A percentile compares a stretch with the other conserved stretches of the same genome.
Conservation (phyloP, 2,113 vertebrate genomes). For the Talpa occidentalis region DNA sequence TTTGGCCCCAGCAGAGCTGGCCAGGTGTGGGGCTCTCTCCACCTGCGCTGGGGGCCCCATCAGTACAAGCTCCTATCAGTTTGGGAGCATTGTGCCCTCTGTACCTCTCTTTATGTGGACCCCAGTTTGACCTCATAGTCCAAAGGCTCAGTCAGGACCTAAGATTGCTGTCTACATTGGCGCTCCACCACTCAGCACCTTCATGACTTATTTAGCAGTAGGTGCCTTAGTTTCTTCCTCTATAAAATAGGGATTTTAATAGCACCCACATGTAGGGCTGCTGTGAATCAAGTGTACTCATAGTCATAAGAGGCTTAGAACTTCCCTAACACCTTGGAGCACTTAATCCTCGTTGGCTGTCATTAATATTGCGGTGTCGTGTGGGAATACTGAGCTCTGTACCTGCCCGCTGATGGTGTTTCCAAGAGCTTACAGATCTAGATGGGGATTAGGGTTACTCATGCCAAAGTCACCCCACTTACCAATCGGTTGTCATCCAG, state of each 20-base stretch:
- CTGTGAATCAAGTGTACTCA: background rate
- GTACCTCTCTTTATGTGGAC: background rate
- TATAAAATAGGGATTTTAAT: background rate
- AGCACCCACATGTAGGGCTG: background rate
- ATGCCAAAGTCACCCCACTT: background rate
- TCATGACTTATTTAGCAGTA: background rate
- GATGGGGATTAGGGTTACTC: background rate
- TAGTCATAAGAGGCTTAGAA: background rate
- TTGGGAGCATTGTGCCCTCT: no score
- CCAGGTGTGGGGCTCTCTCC: no score
- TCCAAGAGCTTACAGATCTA: background rate
- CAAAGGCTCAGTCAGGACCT: background rate
- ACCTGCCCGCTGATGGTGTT: background rate
- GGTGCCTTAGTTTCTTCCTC: background rate
- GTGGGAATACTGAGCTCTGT: background rate
- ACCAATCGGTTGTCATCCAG: background rate
- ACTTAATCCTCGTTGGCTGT: background rate
- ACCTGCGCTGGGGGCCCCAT: background rate
- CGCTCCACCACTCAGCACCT: background rate
- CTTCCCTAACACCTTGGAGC: background rate
- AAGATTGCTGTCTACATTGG: background rate
- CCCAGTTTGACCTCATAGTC: background rate
- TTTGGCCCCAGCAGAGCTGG: background rate
- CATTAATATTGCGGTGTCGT: background rate
- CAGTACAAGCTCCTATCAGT: background rate